Evolutionary conservation across 2,888 invertebrate species (phyloP).

Genomic region (Polyommatus iphigenia): DNA sequence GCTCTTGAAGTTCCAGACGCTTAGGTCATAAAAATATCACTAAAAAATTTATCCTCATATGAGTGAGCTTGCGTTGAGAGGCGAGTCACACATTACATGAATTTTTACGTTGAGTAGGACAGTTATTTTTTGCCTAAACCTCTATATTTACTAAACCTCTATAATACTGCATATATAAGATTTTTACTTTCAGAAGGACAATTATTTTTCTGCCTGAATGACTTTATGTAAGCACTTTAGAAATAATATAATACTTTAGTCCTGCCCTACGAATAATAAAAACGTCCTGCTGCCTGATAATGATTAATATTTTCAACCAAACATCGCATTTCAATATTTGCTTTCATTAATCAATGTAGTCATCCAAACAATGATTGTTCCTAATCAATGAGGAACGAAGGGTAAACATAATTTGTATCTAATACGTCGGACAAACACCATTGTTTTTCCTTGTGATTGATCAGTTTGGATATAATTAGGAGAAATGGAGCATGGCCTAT

Average conservation of each 20-base stretch:
- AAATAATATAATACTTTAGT: not conserved
- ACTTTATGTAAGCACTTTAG: not conserved
- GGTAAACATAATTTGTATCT: conserved; percentile 16
- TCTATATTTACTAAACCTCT: too few species aligned
- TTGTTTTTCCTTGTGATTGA: conserved; percentile 51
- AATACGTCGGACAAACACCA: conserved; percentile 41
- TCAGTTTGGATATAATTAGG: conserved; percentile 56
- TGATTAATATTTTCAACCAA: not conserved
- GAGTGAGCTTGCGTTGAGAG: too few species aligned
- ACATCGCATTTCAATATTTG: not conserved
- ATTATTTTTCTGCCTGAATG: too few species aligned
- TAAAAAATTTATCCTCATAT: too few species aligned
- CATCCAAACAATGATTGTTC: not conserved
- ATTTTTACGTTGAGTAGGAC: too few species aligned
- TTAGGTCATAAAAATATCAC: too few species aligned
- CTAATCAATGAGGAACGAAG: not conserved
- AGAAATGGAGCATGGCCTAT: conserved; percentile 47
- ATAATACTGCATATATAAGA: too few species aligned
- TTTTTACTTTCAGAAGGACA: too few species aligned
- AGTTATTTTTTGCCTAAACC: too few species aligned
- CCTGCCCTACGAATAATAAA: not conserved
- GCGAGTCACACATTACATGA: too few species aligned
- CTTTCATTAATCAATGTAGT: not conserved
- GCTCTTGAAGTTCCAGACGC: too few species aligned
- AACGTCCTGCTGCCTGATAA: too few species aligned